Percentiles rank a stretch among this genome's conserved stretches.
phyloP scores from a whole-genome alignment of 1,140 invertebrate genomes.

The Macrobrachium rosenbergii region DNA sequence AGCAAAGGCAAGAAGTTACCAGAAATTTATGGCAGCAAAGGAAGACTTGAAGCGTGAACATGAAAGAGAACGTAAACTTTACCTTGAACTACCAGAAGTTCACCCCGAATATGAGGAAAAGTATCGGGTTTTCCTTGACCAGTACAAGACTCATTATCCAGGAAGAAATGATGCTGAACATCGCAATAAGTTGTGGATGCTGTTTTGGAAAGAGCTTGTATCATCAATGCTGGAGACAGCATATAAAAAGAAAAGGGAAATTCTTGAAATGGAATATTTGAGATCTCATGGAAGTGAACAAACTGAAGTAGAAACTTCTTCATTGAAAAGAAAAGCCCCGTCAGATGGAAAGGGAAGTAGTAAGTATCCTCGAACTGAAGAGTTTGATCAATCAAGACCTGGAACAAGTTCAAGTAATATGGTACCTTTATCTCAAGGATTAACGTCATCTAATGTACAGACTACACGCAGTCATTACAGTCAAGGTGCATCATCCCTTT shows the following conservation, averaged over 20 bases:
- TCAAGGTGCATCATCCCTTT: too few species aligned
- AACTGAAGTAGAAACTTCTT: background rate
- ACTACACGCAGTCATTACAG: too few species aligned
- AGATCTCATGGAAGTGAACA: background rate
- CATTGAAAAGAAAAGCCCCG: background rate
- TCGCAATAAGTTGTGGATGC: conserved; percentile 1
- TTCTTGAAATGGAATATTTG: background rate
- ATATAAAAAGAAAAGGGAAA: background rate
- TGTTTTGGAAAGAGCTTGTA: background rate
- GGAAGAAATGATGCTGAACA: background rate
- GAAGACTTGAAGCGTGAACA: background rate
- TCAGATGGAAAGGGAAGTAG: too few species aligned
- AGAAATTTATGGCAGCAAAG: background rate
- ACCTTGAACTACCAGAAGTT: background rate
- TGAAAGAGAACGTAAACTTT: background rate
- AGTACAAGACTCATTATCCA: background rate
- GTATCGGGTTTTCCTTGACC: background rate
- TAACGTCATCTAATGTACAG: too few species aligned
- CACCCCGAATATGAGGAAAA: conserved; percentile 18
- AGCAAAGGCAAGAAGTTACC: too few species aligned
- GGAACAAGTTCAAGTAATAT: too few species aligned
- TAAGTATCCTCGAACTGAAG: too few species aligned
- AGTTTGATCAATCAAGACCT: too few species aligned
- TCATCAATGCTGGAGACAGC: background rate
- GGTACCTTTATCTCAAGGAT: too few species aligned